Evolutionary conservation across 1,140 invertebrate species (phyloP), one percentile per base, ranked within the genome.

Genomic region (Euura saliciscinereae): DNA sequence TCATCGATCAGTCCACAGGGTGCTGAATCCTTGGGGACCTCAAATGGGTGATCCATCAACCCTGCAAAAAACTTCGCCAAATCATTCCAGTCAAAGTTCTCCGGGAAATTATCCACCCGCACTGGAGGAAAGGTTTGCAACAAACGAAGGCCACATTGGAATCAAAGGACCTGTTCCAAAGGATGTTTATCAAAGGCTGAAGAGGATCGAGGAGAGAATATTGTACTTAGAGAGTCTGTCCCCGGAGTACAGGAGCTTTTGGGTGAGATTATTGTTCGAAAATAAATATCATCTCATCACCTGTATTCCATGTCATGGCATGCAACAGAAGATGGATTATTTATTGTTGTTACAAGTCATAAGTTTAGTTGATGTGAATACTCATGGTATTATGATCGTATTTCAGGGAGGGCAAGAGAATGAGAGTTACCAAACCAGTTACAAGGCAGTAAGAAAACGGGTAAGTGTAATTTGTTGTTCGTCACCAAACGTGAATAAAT

Each of bases 221-320:
- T 80, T 93, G 45, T 86, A 89, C 76, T 82, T 94, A 42, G 93
- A 94, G 86, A 89, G 92, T 42, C 80, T 92, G 75, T 94, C 92
- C 28, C 93, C 93, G 0, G 93, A 94, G 82, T 94, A 94, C 77
- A 89, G 89, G 71, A 85, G 89, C 66, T 90, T 92, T 86, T 92
- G 89, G 90, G 91, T 92, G 88, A 88, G 78, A 82, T 59, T 3
- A 59, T 46, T 44, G 6, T 73, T 66, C 43, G 46, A 66, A 8
- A 68, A 44, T 28, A 70, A 66, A 11, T 73, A 66, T 66, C n/a
- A 10, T 59, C 3, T 3, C 51, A 59, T 59, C 8, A n/a, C 51
- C 6, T 11, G 51, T 59, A 59, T 11, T 59, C 5, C 51, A 59
- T 59, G 3, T 4, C 3, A 59, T 6, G 3, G 5, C 4, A 6